Percentiles rank a stretch among this genome's conserved stretches.
Conservation (phyloP, 1,140 invertebrate species). For the Psix sp. region DNA sequence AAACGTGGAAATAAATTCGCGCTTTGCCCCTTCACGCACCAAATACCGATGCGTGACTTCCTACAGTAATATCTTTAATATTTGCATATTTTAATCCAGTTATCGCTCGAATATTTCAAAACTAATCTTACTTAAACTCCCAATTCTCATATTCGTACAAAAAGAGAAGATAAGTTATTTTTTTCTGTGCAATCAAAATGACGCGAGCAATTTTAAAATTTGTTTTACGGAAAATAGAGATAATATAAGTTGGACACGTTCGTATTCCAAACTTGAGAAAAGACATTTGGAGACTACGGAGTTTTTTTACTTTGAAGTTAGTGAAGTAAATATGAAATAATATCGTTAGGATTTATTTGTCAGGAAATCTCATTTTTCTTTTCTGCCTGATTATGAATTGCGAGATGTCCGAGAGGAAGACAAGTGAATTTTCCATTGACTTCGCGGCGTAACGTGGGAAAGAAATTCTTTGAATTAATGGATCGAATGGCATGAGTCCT, state of each 20-base stretch:
- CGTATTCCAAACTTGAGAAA: conserved; percentile 22
- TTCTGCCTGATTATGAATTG: too few species aligned
- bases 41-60: conserved; percentile 39
- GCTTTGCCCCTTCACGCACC: conserved; percentile 31
- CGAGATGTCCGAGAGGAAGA: not conserved
- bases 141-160: conserved; percentile 42
- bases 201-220: conserved; percentile 47
- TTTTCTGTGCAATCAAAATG: conserved; percentile 37
- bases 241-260: conserved; percentile 32
- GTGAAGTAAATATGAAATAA: conserved; percentile 1
- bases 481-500: conserved; percentile 30
- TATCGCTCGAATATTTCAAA: conserved; percentile 51
- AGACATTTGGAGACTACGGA: conserved; percentile 7
- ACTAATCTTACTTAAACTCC: conserved; percentile 49
- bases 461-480: conserved; percentile 20
- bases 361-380: too few species aligned
- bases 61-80: conserved; percentile 37
- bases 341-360: not conserved
- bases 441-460: not conserved
- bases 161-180: conserved; percentile 39
- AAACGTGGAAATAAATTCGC: conserved; percentile 40
- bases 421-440: conserved; percentile 17
- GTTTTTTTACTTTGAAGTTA: conserved; percentile 22
- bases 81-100: conserved; percentile 55
- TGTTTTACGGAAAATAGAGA: conserved; percentile 27